Percentiles rank a stretch among this genome's conserved stretches.
phyloP scores from a whole-genome alignment of 1,140 invertebrate genomes.

The Drosophila simulans region DNA sequence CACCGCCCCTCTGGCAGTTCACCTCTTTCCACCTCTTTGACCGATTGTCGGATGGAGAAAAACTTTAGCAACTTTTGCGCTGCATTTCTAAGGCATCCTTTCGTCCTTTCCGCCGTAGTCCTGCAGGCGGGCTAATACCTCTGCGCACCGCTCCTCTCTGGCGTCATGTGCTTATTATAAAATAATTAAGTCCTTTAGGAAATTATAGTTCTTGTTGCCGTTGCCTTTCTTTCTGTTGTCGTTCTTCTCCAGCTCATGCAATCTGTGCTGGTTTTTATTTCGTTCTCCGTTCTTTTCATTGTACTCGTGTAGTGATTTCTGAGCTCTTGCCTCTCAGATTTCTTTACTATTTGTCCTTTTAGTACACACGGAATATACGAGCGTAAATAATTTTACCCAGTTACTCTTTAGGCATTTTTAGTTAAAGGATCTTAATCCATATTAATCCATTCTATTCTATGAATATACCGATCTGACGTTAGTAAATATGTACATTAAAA shows the following conservation, averaged over 20 bases:
- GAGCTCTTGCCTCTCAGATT: conserved; percentile 7
- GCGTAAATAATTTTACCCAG: not conserved
- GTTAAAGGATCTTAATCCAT: too few species aligned
- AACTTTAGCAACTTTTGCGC: conserved; percentile 73
- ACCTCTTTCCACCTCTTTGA: conserved; percentile 35
- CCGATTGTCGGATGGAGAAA: conserved; percentile 58
- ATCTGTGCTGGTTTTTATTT: conserved; percentile 43
- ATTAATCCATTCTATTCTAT: too few species aligned
- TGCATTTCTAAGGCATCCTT: conserved; percentile 69
- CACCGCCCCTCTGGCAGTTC: conserved; percentile 11
- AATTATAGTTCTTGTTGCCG: conserved; percentile 74
- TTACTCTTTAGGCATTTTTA: not conserved
- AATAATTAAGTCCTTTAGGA: conserved; percentile 82
- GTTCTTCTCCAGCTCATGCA: conserved; percentile 44
- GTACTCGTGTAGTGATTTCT: conserved; percentile 47
- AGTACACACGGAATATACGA: not conserved
- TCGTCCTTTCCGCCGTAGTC: conserved; percentile 13
- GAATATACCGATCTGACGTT: not conserved
- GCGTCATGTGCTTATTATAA: conserved; percentile 81
- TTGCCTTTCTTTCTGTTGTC: conserved; percentile 26
- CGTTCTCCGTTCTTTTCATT: conserved; percentile 11
- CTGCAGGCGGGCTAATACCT: conserved; percentile 22
- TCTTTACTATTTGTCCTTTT: conserved; percentile 3
- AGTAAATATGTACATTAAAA: not conserved
- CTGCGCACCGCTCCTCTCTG: not conserved